Conservation (phyloP, 1,140 invertebrate genomes). For the Steinernema khuongi region DNA sequence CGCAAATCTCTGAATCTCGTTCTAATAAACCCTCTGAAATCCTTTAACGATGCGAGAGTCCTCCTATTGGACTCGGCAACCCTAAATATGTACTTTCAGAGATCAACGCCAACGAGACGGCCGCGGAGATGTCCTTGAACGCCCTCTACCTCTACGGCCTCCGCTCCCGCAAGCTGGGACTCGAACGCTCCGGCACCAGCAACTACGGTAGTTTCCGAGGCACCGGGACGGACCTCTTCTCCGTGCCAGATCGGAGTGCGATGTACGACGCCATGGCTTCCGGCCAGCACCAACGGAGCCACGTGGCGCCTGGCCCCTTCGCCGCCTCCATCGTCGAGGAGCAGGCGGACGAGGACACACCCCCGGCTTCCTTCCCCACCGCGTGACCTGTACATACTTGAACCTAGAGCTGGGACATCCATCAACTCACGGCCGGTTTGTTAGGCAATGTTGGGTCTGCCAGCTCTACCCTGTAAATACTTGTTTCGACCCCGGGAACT, state of each 20-base stretch:
- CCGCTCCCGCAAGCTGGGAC: background rate
- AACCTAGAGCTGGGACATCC: too few species aligned
- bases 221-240: background rate
- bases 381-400: background rate
- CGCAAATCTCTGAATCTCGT: too few species aligned
- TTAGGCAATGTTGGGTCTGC: too few species aligned
- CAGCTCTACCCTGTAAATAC: conserved; percentile 9
- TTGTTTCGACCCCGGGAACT: background rate
- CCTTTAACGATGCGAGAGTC: too few species aligned
- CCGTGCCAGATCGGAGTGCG: background rate
- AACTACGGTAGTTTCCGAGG: conserved; percentile 12
- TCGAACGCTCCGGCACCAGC: background rate
- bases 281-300: background rate
- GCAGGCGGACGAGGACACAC: background rate
- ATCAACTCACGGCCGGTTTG: too few species aligned
- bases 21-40: too few species aligned
- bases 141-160: background rate
- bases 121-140: background rate
- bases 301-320: background rate
- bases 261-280: conserved; percentile 1
- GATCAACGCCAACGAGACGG: background rate
- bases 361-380: background rate
- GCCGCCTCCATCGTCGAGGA: background rate
- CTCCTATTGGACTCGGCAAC: too few species aligned
- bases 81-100: background rate